Base-by-base conservation (phyloP, 2,113 vertebrate species). In the Furnarius figulus region DNA sequence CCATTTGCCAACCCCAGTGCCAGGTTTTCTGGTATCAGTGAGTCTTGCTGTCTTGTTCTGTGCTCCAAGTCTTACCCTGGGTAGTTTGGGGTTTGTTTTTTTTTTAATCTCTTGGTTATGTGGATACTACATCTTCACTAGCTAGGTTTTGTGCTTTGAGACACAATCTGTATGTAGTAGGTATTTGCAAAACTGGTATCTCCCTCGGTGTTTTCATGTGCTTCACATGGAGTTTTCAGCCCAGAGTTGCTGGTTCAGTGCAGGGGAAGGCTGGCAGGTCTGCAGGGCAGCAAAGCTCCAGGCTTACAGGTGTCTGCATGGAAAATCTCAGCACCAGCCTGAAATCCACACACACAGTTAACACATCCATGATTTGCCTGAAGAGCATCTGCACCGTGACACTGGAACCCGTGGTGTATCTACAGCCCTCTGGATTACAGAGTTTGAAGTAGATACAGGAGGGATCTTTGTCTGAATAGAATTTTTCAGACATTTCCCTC, bases 271-370 rank as follows among this genome's bases (percentile, higher is more conserved):
- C 33, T 35, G 68, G 24, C 31, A 24, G 42, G 42, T 13, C 25
- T 17, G 24, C 46, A 47, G 56, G 40, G 62, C 72, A 68, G 52
- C 37, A 11, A 17, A n/a, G 30, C 47, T 27, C 1, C 1, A 0
- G n/a, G 81, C 14, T 44, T 53, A 1, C 19, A 27, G 65, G 1
- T 25, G 28, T 18, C 62, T 58, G 12, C 24, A 14, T 0, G 0
- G 2, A 3, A 30, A 2, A 1, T 7, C 33, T 28, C 15, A 0
- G 52, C 2, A 6, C 21, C 2, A 31, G 5, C 10, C 8, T 42
- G 39, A 46, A 17, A 22, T 15, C 28, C 8, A 0, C 2, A 5
- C 12, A 4, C 11, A 2, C 20, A 7, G 21, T 3, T 19, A 24
- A 30, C 13, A 4, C 8, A 2, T 3, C 10, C 22, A 0, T 24